Evolutionary conservation across 2,888 invertebrate genomes (phyloP).

Genomic region (Xanthia icteritia): DNA sequence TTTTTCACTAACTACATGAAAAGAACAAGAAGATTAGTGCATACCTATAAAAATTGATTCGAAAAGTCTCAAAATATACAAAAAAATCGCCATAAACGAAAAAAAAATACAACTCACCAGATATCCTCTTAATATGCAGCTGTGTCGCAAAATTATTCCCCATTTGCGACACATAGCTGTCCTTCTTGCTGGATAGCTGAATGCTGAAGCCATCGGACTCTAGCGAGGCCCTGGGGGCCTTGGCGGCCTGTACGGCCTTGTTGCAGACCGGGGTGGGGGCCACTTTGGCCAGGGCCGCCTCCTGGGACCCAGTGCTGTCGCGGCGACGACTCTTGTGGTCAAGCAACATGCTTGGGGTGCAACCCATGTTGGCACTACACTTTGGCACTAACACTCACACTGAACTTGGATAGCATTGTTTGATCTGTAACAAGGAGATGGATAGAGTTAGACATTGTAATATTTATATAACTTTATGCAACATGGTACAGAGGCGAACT

Average conservation of each 20-base stretch:
- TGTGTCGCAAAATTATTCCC: conserved; percentile 89
- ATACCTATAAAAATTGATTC: background rate
- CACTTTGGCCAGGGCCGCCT: conserved; percentile 86
- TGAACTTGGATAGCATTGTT: conserved; percentile 74
- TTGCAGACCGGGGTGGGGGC: conserved; percentile 86
- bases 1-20: too few relatives aligned
- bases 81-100: background rate
- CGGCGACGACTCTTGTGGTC: conserved; percentile 91
- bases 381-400: conserved; percentile 84
- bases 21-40: background rate
- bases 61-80: background rate
- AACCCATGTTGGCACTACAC: conserved; percentile 91
- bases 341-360: conserved; percentile 91
- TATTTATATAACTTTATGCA: background rate
- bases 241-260: conserved; percentile 86
- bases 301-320: conserved; percentile 89
- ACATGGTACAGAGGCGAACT: background rate
- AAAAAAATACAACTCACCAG: conserved; percentile 79
- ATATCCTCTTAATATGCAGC: conserved; percentile 88
- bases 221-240: conserved; percentile 86
- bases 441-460: background rate
- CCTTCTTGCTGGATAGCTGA: conserved; percentile 88
- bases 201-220: conserved; percentile 89
- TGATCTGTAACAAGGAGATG: conserved; percentile 79
- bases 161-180: conserved; percentile 90